These are phyloP conservation scores for Conus betulinus DNA, from an alignment of 1,140 invertebrate genomes.

Conservation along the genomic window DNA sequence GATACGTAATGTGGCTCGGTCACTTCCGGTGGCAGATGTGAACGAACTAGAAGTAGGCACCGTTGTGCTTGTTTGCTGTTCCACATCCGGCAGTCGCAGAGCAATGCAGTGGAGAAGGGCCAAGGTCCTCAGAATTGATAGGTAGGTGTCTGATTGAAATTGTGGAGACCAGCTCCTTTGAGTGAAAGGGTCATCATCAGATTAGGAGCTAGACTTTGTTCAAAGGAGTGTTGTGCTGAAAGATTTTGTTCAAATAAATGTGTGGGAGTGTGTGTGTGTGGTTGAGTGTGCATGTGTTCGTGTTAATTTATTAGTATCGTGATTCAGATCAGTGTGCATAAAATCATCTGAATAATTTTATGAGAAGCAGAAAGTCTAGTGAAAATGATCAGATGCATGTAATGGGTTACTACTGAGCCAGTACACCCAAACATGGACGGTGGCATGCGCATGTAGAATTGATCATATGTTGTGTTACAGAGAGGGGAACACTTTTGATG, in stretches of 20 bases:
- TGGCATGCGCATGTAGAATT: no score
- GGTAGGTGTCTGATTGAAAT: neutral
- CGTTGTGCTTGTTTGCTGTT: neutral
- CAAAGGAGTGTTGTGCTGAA: neutral
- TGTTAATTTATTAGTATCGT: neutral
- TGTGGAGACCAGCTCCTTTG: no score
- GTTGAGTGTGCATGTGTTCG: neutral
- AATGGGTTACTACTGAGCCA: no score
- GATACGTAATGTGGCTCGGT: neutral
- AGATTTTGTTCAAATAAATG: neutral
- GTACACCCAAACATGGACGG: no score
- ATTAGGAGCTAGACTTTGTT: neutral
- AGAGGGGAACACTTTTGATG: constrained; percentile 41
- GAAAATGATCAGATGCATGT: no score
- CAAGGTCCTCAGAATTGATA: constrained; percentile 1
- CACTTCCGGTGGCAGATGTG: neutral
- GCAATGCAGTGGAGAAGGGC: neutral
- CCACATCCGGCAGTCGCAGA: neutral
- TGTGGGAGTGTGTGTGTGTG: neutral
- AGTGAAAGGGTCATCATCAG: neutral
- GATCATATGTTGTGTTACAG: constrained; percentile 31
- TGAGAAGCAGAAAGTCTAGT: no score
- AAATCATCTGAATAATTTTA: neutral
- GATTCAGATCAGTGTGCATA: no score
- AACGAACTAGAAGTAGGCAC: neutral